Evolutionary conservation across 1,140 invertebrate genomes (phyloP), one percentile per base, ranked within the genome.

Genomic region (Bilobella aurantiaca): DNA sequence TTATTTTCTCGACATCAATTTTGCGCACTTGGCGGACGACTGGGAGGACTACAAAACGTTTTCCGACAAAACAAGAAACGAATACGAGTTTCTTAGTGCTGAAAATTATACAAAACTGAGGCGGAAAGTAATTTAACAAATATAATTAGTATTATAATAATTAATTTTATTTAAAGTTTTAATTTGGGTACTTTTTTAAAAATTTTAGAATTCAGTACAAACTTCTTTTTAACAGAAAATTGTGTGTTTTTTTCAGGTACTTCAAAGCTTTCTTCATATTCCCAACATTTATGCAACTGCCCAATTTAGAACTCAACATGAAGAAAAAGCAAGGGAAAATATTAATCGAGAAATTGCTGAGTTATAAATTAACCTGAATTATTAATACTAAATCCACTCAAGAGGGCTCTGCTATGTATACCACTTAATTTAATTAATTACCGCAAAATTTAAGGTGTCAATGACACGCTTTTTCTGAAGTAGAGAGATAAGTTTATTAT

Each of bases 201-300:
- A n/a, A n/a, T n/a, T n/a, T n/a, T n/a, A n/a, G n/a, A n/a, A n/a
- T n/a, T n/a, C n/a, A n/a, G n/a, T n/a, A n/a, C n/a, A n/a, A n/a
- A n/a, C n/a, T n/a, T n/a, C n/a, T n/a, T n/a, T n/a, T n/a, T n/a
- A n/a, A n/a, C n/a, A n/a, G n/a, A n/a, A n/a, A n/a, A n/a, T n/a
- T n/a, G n/a, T n/a, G n/a, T n/a, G n/a, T n/a, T n/a, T n/a, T n/a
- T n/a, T n/a, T n/a, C n/a, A 85, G 83, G 79, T 85, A 58, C 74
- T 85, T 42, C 81, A 83, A 74, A 83, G 79, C 66, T 84, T 85
- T 69, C 73, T 85, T 64, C 81, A 82, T 74, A 83, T 85, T 64
- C 84, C 84, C 49, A 85, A 85, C 71, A 85, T 85, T 72, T 85
- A 82, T 77, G 82, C 84, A 30, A 85, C 84, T 1, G 78, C 81